Evolutionary conservation across 2,888 invertebrate species (phyloP).

Genomic region (Escarpia spicata): DNA sequence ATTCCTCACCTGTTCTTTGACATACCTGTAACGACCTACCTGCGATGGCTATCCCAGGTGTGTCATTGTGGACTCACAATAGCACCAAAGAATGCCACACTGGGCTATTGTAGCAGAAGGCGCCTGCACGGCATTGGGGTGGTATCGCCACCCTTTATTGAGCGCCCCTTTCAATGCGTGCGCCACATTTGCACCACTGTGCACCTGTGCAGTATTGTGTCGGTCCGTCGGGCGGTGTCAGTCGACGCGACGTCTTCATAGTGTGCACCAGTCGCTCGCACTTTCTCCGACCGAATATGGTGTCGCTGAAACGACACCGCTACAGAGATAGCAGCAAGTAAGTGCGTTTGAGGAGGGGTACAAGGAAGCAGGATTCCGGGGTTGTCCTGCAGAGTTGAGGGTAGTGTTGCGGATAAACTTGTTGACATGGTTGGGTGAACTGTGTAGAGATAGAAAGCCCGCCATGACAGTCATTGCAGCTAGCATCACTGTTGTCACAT

Average conservation of each 20-base stretch:
- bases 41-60: neutral
- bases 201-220: neutral
- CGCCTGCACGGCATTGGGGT: neutral
- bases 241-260: neutral
- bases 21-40: constrained; percentile 7
- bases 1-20: neutral
- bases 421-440: neutral
- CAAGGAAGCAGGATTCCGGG: neutral
- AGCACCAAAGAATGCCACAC: neutral
- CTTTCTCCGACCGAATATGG: neutral
- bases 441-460: neutral
- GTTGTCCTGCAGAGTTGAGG: neutral
- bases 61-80: neutral
- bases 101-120: neutral
- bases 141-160: neutral
- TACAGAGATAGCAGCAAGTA: neutral
- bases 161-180: neutral
- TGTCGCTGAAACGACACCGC: constrained; percentile 1
- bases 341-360: neutral
- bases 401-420: neutral
- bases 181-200: neutral
- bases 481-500: too few relatives aligned
- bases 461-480: neutral
- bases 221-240: neutral
- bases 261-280: neutral